Base-by-base conservation (phyloP, 2,797 vertebrate genomes). In the Emydoidea blandingii region DNA sequence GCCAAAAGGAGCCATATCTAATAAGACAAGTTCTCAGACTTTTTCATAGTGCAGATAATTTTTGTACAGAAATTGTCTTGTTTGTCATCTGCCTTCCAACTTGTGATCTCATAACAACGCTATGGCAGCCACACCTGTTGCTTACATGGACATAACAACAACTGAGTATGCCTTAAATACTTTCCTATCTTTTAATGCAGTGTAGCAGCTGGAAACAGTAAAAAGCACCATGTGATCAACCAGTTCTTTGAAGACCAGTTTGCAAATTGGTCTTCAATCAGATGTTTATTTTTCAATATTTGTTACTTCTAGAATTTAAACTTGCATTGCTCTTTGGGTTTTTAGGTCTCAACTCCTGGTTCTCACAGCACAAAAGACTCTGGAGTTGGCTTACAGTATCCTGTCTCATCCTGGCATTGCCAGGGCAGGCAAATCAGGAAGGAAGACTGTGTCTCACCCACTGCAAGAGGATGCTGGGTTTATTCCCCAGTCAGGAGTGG, bases 321-420 rank as follows among this genome's bases (percentile, higher is more conserved):
- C 41, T 15, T 0, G 0, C 2, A 0, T 4, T 93, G 1, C 49
- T 21, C 27, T 87, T 68, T 52, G 92, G 11, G 86, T 80, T 88
- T 89, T 91, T 94, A 99, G 99, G 97, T 94, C 93, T 97, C 98
- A 47, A 99, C 98, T 97, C 97, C 98, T 23, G 98, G 97, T 86
- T 99, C 99, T 88, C 98, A 94, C 82, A 98, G 98, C 90, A 99
- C 99, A n/a, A 99, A 98, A 84, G 99, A 99, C 97, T 99, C 99
- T 47, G 99, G 99, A 27, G 90, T 99, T 41, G 98, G 98, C 86
- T 97, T 99, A n/a, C 98, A 97, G 49, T 98, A 98, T 79, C 96
- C 97, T 92, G 96, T 98, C 49, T 98, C 98, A 8, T 98, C 98
- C 85, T 95, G 87, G 44, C 90, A 49, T 23, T 31, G 18, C 50